Conservation (phyloP, 1,140 invertebrate species). For the Pygmarrhopalites habei region DNA sequence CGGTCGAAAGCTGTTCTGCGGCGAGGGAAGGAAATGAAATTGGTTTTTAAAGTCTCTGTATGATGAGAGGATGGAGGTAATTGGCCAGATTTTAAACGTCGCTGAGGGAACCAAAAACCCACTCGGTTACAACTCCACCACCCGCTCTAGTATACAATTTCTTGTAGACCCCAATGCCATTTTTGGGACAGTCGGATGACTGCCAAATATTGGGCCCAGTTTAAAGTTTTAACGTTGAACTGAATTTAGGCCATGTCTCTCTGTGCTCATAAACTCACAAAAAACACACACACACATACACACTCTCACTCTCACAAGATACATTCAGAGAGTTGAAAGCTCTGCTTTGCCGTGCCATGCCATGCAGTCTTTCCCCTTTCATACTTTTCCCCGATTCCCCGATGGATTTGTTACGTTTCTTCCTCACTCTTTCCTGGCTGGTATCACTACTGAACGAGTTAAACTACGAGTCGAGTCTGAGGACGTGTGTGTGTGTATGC, state of each 20-base stretch:
- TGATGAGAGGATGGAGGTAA: neutral
- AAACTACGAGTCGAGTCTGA: too few species aligned
- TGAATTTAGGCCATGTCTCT: slow-evolving; percentile 19
- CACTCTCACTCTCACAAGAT: too few species aligned
- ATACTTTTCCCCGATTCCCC: too few species aligned
- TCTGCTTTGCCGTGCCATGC: too few species aligned
- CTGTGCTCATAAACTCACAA: too few species aligned
- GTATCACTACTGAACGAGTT: too few species aligned
- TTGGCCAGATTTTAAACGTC: slow-evolving; percentile 12
- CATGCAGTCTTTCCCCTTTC: too few species aligned
- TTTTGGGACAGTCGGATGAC: slow-evolving; percentile 34
- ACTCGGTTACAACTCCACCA: slow-evolving; percentile 2
- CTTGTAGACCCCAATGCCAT: slow-evolving; percentile 29
- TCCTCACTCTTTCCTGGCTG: too few species aligned
- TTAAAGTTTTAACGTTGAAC: slow-evolving; percentile 21
- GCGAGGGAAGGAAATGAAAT: slow-evolving; percentile 25
- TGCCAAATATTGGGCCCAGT: slow-evolving; percentile 26
- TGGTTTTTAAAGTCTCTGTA: slow-evolving; percentile 30
- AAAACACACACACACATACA: too few species aligned
- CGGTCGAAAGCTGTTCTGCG: slow-evolving; percentile 88
- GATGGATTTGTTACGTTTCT: too few species aligned
- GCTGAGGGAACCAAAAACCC: slow-evolving; percentile 24
- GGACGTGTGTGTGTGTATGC: too few species aligned
- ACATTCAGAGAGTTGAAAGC: too few species aligned
- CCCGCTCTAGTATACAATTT: slow-evolving; percentile 29